These are phyloP conservation scores for Gymnocypris eckloni DNA, from an alignment of 2,797 vertebrate genomes.

Conservation along the genomic window DNA sequence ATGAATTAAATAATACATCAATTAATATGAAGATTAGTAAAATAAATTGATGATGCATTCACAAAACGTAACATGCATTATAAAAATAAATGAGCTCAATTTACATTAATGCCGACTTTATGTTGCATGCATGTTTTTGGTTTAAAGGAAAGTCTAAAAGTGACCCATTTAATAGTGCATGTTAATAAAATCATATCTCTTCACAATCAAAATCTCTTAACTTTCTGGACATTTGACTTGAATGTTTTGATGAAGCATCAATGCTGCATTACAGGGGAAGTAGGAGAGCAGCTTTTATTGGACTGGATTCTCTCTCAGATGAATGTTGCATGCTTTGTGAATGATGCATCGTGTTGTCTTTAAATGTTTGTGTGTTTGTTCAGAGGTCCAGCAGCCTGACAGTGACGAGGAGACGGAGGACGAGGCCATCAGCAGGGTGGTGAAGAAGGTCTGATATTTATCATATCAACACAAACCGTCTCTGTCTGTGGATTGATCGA, in stretches of 20 bases:
- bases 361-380: slow-evolving; percentile 51
- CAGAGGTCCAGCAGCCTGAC: slow-evolving; percentile 86
- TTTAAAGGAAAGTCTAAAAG: not conserved
- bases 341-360: not conserved
- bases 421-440: slow-evolving; percentile 83
- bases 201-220: not conserved
- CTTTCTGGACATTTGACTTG: not conserved
- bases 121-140: not conserved
- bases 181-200: not conserved
- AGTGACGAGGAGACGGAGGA: slow-evolving; percentile 82
- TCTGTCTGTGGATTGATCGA: not conserved
- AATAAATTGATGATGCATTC: not conserved
- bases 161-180: not conserved
- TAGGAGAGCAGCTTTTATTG: not conserved
- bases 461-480: not conserved
- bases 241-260: not conserved
- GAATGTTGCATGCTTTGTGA: not conserved
- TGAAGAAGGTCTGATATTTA: slow-evolving; percentile 83
- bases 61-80: not conserved
- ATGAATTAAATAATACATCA: not conserved
- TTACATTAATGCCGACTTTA: not conserved
- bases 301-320: not conserved
- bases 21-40: not conserved
- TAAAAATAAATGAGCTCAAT: not conserved
- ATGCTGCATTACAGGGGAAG: not conserved